Evolutionary conservation across 2,888 invertebrate species (phyloP).

Genomic region (Aromia moschata): DNA sequence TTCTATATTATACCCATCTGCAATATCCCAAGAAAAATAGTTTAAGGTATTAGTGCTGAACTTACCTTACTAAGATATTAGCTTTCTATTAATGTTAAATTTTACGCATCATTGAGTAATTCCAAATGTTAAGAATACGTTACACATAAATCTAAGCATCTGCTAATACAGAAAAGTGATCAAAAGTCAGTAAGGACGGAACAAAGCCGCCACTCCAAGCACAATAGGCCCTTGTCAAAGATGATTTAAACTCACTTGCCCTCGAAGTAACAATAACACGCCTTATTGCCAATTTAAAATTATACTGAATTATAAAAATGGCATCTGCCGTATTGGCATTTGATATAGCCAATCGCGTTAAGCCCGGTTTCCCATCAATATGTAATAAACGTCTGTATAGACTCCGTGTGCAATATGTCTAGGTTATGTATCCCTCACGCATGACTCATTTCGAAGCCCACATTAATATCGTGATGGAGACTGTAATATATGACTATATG

Average conservation of each 20-base stretch:
- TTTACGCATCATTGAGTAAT: conserved; percentile 1
- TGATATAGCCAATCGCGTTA: conserved; percentile 55
- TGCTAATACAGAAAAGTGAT: conserved; percentile 49
- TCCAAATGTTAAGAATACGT: not conserved
- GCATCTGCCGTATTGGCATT: conserved; percentile 57
- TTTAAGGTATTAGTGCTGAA: too few relatives aligned
- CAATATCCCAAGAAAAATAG: too few relatives aligned
- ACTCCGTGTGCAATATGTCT: conserved; percentile 50
- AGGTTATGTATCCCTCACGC: conserved; percentile 53
- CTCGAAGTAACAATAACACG: conserved; percentile 48
- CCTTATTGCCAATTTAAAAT: conserved; percentile 53
- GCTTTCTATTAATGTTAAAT: conserved; percentile 4
- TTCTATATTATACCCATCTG: too few relatives aligned
- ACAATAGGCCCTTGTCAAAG: conserved; percentile 55
- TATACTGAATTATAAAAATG: conserved; percentile 52
- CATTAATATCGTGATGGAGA: conserved; percentile 56
- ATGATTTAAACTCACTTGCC: conserved; percentile 53
- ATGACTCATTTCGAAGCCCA: conserved; percentile 56
- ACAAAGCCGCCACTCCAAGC: conserved; percentile 46
- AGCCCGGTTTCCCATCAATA: conserved; percentile 57
- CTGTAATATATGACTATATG: conserved; percentile 50
- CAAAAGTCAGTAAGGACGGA: conserved; percentile 53
- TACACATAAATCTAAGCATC: conserved; percentile 51
- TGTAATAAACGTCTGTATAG: conserved; percentile 54
- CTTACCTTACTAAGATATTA: too few relatives aligned